Conservation (phyloP, 2,113 vertebrate genomes). For the Coracopsis vasa region DNA sequence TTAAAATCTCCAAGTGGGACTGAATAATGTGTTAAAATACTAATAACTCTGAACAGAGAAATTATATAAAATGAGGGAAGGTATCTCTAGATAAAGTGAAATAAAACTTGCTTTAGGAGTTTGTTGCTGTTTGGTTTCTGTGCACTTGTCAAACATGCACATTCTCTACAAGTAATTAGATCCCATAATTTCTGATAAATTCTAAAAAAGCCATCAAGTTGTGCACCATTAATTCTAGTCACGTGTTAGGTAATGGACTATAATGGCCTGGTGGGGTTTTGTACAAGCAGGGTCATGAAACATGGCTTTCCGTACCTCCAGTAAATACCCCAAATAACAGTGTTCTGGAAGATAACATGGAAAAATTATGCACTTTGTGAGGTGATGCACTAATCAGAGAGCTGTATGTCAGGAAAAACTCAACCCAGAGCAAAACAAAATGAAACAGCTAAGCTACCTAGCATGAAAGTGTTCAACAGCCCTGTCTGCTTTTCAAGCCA, state of each 20-base stretch:
- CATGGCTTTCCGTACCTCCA: not conserved
- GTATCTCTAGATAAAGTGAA: not conserved
- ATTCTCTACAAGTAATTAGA: not conserved
- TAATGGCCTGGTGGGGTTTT: not conserved
- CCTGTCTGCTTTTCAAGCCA: accelerated
- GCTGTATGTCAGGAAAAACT: not conserved
- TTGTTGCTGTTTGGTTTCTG: not conserved
- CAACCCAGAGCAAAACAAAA: not conserved
- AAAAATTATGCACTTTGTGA: not conserved
- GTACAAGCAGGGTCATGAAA: not conserved
- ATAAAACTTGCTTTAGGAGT: not conserved
- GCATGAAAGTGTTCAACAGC: not conserved
- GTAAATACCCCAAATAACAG: not conserved
- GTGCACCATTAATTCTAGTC: not conserved
- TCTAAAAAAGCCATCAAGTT: not conserved
- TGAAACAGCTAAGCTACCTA: not conserved
- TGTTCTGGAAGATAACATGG: not conserved
- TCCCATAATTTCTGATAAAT: not conserved
- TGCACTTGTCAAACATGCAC: not conserved
- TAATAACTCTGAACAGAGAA: not conserved
- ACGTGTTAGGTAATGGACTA: not conserved
- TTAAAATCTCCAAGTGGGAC: not conserved
- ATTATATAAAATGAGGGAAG: not conserved
- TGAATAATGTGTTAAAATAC: not conserved
- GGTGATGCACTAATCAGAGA: not conserved